Percentiles rank a stretch among this genome's conserved stretches.
Conservation (phyloP, 53 echinoderm and acorn worm species). For the Paracentrotus lividus region DNA sequence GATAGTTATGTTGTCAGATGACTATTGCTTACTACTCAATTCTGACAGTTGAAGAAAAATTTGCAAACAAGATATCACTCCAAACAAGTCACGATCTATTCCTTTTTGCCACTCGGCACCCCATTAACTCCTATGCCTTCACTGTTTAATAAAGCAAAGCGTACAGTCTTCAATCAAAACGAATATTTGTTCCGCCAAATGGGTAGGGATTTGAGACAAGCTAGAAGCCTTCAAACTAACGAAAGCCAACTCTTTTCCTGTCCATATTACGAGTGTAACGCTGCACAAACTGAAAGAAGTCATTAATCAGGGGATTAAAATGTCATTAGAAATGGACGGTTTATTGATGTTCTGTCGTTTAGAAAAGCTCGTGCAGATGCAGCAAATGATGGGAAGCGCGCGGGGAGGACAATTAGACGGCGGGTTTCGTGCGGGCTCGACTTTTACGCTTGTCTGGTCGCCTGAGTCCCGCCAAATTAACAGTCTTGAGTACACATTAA, state of each 20-base stretch:
- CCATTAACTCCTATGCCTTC: slow-evolving; percentile 37
- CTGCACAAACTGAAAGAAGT: slow-evolving; percentile 37
- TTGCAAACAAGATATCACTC: slow-evolving; percentile 18
- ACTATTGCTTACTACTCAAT: slow-evolving; percentile 8
- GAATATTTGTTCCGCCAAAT: slow-evolving; percentile 26
- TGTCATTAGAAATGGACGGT: slow-evolving; percentile 55
- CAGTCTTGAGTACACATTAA: slow-evolving; percentile 64
- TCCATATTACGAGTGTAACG: slow-evolving; percentile 17
- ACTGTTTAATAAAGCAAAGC: slow-evolving; percentile 47
- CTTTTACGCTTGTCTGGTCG: slow-evolving; percentile 40
- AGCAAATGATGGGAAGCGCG: neutral
- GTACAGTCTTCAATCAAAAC: slow-evolving; percentile 36
- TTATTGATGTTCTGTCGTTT: slow-evolving; percentile 35
- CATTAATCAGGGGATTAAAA: slow-evolving; percentile 48
- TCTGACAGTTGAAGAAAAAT: slow-evolving; percentile 18
- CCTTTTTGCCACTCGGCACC: neutral
- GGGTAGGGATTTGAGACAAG: slow-evolving; percentile 4
- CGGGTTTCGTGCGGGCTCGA: slow-evolving; percentile 13
- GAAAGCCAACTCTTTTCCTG: slow-evolving; percentile 1
- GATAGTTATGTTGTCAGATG: slow-evolving; percentile 8
- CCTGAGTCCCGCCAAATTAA: slow-evolving; percentile 51
- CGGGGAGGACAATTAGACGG: slow-evolving; percentile 47
- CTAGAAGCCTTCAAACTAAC: slow-evolving; percentile 24
- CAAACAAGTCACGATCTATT: slow-evolving; percentile 17
- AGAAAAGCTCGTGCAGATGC: too few species aligned